phyloP scores from a whole-genome alignment of 2,888 invertebrate genomes.

The Cheilosia grossa region DNA sequence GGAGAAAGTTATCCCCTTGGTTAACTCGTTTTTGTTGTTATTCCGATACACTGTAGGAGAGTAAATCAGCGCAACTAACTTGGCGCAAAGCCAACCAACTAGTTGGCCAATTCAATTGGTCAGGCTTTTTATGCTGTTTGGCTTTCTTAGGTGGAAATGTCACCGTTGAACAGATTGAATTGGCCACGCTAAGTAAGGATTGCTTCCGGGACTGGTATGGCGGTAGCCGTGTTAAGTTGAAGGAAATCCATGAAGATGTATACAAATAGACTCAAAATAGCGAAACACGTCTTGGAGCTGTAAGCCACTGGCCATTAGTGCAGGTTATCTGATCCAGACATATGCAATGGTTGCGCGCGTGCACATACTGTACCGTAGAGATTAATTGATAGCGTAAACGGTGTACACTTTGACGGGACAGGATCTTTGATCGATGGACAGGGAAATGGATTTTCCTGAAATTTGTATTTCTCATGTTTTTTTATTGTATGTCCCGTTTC shows the following conservation, averaged over 20 bases:
- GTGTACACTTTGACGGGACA: conserved; percentile 70
- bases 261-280: neutral
- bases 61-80: conserved; percentile 51
- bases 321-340: conserved; percentile 70
- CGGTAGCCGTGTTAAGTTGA: conserved; percentile 5
- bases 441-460: conserved; percentile 66
- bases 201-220: conserved; percentile 61
- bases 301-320: conserved; percentile 64
- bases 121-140: conserved; percentile 27
- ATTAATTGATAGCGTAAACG: conserved; percentile 73
- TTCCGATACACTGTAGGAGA: neutral
- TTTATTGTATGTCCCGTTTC: conserved; percentile 8
- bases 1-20: conserved; percentile 62
- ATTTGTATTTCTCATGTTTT: conserved; percentile 23
- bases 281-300: conserved; percentile 31
- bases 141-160: conserved; percentile 57
- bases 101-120: conserved; percentile 63
- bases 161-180: conserved; percentile 60
- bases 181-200: conserved; percentile 55
- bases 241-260: conserved; percentile 34
- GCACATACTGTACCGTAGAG: conserved; percentile 39
- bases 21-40: conserved; percentile 5
- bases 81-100: conserved; percentile 51
- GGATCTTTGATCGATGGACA: conserved; percentile 73
- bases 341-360: conserved; percentile 57